Conservation (phyloP, 2,797 vertebrate genomes). For the Argya squamiceps region DNA sequence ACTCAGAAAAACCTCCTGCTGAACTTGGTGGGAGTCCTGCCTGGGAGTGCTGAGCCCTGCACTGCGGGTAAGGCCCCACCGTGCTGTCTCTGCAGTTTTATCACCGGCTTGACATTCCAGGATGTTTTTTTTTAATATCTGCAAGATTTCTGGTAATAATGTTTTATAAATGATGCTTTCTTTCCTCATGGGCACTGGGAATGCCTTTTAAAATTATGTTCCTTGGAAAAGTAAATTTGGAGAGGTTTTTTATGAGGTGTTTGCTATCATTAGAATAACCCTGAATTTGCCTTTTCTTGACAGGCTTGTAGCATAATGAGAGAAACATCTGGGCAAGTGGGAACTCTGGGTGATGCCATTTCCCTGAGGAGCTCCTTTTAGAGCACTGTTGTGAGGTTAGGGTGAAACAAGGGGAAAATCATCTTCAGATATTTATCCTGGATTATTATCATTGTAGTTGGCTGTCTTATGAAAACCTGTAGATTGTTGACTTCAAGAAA, state of each 20-base stretch:
- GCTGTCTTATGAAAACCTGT: slow-evolving; percentile 13
- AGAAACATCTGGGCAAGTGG: slow-evolving; percentile 76
- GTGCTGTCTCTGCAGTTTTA: background rate
- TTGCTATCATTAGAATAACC: slow-evolving; percentile 78
- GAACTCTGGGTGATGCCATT: slow-evolving; percentile 61
- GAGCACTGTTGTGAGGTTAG: background rate
- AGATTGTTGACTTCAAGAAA: background rate
- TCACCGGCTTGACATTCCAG: background rate
- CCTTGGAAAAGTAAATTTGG: slow-evolving; percentile 73
- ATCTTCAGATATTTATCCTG: slow-evolving; percentile 29
- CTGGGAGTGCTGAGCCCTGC: background rate
- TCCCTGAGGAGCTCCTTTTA: slow-evolving; percentile 40
- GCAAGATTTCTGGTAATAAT: slow-evolving; percentile 62
- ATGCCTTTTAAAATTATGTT: slow-evolving; percentile 65
- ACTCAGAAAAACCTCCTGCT: background rate
- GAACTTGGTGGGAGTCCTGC: background rate
- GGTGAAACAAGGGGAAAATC: slow-evolving; percentile 30
- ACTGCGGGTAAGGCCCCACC: background rate
- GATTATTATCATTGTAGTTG: background rate
- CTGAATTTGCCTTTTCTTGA: slow-evolving; percentile 69
- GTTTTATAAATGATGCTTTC: slow-evolving; percentile 65
- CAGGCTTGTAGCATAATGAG: slow-evolving; percentile 70
- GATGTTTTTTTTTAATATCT: slow-evolving; percentile 24
- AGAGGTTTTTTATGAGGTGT: slow-evolving; percentile 75
- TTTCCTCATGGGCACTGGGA: slow-evolving; percentile 61